Evolutionary conservation across 1,140 invertebrate species (phyloP).

Genomic region (Leptinotarsa undecemlineata): DNA sequence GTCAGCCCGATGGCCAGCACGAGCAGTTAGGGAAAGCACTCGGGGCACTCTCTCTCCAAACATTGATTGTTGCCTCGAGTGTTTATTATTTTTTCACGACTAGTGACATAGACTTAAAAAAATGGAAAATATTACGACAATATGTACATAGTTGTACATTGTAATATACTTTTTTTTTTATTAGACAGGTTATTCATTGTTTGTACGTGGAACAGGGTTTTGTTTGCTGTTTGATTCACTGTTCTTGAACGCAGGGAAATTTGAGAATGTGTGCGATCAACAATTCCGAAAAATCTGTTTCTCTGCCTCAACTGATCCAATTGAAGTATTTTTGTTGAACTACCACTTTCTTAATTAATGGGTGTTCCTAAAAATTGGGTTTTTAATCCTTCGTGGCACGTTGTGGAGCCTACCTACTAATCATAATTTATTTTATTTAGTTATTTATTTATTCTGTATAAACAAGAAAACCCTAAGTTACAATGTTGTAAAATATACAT

Average conservation of each 20-base stretch:
- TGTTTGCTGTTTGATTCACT: neutral
- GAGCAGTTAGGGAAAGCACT: constrained; percentile 79
- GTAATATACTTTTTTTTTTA: constrained; percentile 39
- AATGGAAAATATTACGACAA: constrained; percentile 54
- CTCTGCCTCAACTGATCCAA: too few species aligned
- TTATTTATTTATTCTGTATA: too few species aligned
- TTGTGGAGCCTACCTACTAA: too few species aligned
- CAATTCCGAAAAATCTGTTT: too few species aligned
- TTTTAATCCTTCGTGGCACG: too few species aligned
- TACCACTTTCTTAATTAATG: neutral
- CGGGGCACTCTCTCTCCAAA: constrained; percentile 55
- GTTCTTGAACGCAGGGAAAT: too few species aligned
- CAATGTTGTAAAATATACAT: too few species aligned
- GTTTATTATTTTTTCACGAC: neutral
- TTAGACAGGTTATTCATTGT: constrained; percentile 24
- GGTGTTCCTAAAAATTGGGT: too few species aligned
- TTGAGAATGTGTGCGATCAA: too few species aligned
- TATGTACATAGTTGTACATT: constrained; percentile 57
- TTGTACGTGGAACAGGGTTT: constrained; percentile 32
- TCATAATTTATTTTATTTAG: too few species aligned
- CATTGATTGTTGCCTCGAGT: constrained; percentile 42
- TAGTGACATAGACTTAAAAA: constrained; percentile 49
- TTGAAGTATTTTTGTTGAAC: too few species aligned
- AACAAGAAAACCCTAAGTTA: too few species aligned
- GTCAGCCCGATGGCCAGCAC: constrained; percentile 84